Conservation (phyloP, 2,113 vertebrate genomes). For the Pao palembangensis region DNA sequence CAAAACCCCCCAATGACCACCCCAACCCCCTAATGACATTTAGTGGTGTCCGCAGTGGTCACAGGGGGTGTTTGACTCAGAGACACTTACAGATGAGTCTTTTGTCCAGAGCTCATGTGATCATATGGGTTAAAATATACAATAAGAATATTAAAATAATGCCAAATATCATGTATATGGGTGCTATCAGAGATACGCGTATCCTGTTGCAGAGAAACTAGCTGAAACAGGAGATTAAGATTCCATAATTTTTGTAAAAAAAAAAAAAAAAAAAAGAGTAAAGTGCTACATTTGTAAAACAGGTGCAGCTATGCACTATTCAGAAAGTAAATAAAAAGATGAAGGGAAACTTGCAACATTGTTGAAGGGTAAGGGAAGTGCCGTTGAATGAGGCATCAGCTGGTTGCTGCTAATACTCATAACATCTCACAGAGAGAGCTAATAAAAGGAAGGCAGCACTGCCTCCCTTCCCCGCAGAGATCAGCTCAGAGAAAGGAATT, state of each 20-base stretch:
- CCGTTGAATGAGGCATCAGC: conserved; percentile 44
- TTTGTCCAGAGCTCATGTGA: conserved; percentile 41
- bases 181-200: too few species aligned
- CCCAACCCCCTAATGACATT: conserved; percentile 8
- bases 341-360: background rate
- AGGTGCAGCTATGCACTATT: too few species aligned
- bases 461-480: conserved; percentile 37
- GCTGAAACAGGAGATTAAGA: too few species aligned
- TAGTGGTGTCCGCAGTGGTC: conserved; percentile 41
- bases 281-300: background rate
- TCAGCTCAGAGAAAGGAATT: conserved; percentile 38
- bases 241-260: background rate
- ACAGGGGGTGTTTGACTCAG: conserved; percentile 61
- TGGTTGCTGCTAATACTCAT: conserved; percentile 58
- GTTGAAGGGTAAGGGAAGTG: background rate
- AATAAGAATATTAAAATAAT: too few species aligned
- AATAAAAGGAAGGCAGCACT: conserved; percentile 34
- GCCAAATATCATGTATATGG: too few species aligned
- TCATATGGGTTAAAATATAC: background rate
- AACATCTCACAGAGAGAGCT: conserved; percentile 32
- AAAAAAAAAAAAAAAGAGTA: background rate
- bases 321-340: background rate
- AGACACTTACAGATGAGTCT: conserved; percentile 31
- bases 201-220: too few species aligned
- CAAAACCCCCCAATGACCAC: conserved; percentile 16